phyloP scores from a whole-genome alignment of 2,888 invertebrate species.

The Acleris laterana region DNA sequence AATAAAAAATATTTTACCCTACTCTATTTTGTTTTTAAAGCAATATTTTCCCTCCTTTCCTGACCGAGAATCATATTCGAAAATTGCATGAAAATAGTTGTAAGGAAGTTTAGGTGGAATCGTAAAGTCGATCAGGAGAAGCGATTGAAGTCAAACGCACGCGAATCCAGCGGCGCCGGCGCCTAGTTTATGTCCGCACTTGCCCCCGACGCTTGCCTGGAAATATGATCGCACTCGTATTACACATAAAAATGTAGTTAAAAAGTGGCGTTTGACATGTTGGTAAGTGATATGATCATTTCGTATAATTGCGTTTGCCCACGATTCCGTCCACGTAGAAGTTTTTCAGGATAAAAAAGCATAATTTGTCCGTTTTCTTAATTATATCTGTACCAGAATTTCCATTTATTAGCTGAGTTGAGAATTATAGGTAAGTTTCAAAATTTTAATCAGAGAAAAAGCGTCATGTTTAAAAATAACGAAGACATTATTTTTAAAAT shows the following conservation, averaged over 20 bases:
- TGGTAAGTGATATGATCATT: background rate
- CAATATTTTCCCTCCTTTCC: no score
- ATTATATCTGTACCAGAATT: no score
- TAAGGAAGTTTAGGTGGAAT: slow-evolving; percentile 1
- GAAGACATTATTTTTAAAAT: no score
- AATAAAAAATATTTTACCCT: no score
- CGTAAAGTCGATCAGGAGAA: slow-evolving; percentile 9
- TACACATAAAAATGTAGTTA: background rate
- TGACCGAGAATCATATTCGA: background rate
- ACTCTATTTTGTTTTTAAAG: background rate
- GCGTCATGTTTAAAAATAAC: no score
- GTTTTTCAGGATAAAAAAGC: no score
- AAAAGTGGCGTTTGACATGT: background rate
- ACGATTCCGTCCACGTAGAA: no score
- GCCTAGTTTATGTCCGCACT: slow-evolving; percentile 1
- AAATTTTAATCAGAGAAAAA: no score
- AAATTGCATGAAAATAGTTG: background rate
- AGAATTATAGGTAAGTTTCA: no score
- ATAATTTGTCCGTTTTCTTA: no score
- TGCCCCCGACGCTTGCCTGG: slow-evolving; percentile 2
- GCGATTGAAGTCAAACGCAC: slow-evolving; percentile 19
- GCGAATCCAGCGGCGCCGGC: background rate
- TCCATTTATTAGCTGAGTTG: no score
- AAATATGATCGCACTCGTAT: background rate
- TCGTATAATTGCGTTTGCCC: no score